Percentiles rank a stretch among this genome's conserved stretches.
Conservation (phyloP, 1,140 invertebrate genomes). For the Drosophila mauritiana region DNA sequence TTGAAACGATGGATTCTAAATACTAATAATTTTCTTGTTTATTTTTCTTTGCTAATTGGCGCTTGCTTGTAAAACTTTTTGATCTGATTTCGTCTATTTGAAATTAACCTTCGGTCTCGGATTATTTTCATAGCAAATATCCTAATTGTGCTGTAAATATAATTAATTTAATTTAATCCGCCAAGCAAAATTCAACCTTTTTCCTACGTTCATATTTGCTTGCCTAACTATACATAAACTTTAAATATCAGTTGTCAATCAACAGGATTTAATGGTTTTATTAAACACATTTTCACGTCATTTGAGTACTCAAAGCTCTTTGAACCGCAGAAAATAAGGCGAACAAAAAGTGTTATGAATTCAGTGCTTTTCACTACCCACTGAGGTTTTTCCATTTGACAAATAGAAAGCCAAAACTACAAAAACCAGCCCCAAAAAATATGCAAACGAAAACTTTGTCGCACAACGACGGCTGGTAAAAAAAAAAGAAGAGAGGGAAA, state of each 20-base stretch:
- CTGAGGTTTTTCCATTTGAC: slow-evolving; percentile 7
- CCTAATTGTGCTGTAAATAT: neutral
- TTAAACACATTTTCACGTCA: slow-evolving; percentile 25
- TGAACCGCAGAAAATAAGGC: slow-evolving; percentile 3
- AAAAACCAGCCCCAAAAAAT: slow-evolving; percentile 44
- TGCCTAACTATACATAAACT: neutral
- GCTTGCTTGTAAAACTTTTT: neutral
- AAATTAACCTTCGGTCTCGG: neutral
- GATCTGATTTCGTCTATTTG: neutral
- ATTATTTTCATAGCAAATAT: slow-evolving; percentile 6
- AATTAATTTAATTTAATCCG: too few relatives aligned
- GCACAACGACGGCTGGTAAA: slow-evolving; percentile 7
- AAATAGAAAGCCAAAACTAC: slow-evolving; percentile 16
- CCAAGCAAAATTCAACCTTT: too few relatives aligned
- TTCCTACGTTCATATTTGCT: too few relatives aligned
- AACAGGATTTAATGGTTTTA: neutral
- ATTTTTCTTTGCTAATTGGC: neutral
- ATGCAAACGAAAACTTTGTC: slow-evolving; percentile 62
- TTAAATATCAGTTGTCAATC: too few relatives aligned
- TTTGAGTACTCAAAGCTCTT: slow-evolving; percentile 12
- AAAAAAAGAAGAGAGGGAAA: slow-evolving; percentile 19
- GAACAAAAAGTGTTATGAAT: slow-evolving; percentile 36
- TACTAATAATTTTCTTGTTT: neutral
- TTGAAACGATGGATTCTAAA: neutral
- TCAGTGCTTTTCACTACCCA: slow-evolving; percentile 5